Percentiles rank a stretch among this genome's conserved stretches.
These are phyloP conservation scores for Anthopleura xanthogrammica DNA, from an alignment of 92 coral and sea anemone genomes.

Conservation along the genomic window DNA sequence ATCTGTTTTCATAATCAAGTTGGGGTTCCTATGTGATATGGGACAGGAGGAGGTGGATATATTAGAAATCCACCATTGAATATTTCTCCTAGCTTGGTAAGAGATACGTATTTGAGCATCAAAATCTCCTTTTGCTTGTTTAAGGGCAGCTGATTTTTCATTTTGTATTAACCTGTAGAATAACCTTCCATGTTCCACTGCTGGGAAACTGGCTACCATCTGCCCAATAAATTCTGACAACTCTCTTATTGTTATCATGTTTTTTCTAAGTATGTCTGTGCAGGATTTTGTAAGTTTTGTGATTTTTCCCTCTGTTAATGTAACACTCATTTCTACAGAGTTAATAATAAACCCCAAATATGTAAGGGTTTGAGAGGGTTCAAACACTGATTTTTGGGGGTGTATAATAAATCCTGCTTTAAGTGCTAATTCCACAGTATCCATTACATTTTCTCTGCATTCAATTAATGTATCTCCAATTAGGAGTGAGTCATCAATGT, in stretches of 20 bases:
- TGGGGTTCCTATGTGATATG: conserved; percentile 9
- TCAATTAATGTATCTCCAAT: conserved; percentile 29
- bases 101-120: conserved; percentile 3
- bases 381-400: conserved; percentile 26
- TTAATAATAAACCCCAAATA: conserved; percentile 28
- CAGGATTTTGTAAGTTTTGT: conserved; percentile 16
- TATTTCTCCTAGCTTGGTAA: conserved; percentile 1
- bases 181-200: conserved; percentile 15
- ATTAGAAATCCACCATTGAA: conserved; percentile 1
- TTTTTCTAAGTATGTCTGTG: background rate
- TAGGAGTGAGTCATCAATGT: conserved; percentile 35
- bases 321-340: conserved; percentile 20
- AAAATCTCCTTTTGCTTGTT: conserved; percentile 8
- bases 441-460: conserved; percentile 23
- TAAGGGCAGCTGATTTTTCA: conserved; percentile 1
- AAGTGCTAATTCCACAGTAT: conserved; percentile 2
- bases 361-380: conserved; percentile 27
- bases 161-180: background rate
- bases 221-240: conserved; percentile 4
- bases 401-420: conserved; percentile 30
- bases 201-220: conserved; percentile 25
- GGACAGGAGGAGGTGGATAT: conserved; percentile 14
- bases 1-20: conserved; percentile 1
- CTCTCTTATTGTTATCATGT: conserved; percentile 10
- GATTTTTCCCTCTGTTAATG: conserved; percentile 20